phyloP scores from a whole-genome alignment of 2,888 invertebrate species.

The Dolichomitus sp. region DNA sequence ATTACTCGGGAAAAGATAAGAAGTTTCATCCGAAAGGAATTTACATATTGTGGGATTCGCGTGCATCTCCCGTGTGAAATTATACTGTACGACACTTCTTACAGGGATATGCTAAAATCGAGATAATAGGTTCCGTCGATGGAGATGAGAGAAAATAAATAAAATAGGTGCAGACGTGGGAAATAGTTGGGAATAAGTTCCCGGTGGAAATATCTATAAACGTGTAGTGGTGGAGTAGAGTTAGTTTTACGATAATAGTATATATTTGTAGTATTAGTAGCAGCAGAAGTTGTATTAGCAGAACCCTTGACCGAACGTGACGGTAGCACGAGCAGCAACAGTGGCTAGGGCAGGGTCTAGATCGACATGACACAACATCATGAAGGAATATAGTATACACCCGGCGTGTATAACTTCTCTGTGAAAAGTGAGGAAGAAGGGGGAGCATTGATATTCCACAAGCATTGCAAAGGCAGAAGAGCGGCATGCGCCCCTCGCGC shows the following conservation, averaged over 20 bases:
- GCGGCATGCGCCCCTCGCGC: conserved; percentile 78
- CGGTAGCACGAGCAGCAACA: conserved; percentile 29
- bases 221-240: conserved; percentile 24
- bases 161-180: conserved; percentile 11
- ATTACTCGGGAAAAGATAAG: conserved; percentile 60
- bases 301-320: conserved; percentile 54
- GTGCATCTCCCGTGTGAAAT: conserved; percentile 35
- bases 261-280: conserved; percentile 40
- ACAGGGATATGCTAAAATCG: conserved; percentile 47
- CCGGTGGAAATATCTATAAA: conserved; percentile 48
- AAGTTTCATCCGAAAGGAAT: conserved; percentile 38
- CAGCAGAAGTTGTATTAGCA: conserved; percentile 57
- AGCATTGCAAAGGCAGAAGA: conserved; percentile 77
- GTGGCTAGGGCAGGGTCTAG: conserved; percentile 45
- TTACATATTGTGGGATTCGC: conserved; percentile 63
- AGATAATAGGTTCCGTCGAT: conserved; percentile 63
- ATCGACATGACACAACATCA: conserved; percentile 52
- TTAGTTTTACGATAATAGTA: conserved; percentile 63
- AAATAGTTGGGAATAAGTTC: conserved; percentile 30
- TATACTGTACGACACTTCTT: conserved; percentile 31
- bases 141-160: background rate
- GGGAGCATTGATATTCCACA: conserved; percentile 82
- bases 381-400: conserved; percentile 1
- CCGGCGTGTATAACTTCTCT: conserved; percentile 10
- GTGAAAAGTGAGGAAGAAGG: conserved; percentile 43